Evolutionary conservation across 2,888 invertebrate genomes (phyloP).

Genomic region (Ophion ventricosus): DNA sequence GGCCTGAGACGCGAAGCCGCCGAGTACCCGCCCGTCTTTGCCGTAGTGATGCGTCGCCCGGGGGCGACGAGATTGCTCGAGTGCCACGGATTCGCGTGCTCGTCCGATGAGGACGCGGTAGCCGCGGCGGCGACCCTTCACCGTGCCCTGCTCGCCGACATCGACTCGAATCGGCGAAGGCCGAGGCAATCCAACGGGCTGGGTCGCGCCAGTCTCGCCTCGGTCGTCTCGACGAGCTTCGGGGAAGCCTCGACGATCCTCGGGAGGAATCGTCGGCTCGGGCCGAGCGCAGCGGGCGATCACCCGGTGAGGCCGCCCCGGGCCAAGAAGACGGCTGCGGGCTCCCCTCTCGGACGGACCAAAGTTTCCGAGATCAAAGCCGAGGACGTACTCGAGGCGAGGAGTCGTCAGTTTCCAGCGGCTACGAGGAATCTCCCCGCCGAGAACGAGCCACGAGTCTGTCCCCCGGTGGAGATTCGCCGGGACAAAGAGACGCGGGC

Average conservation of each 20-base stretch:
- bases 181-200: constrained; percentile 89
- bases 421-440: constrained; percentile 18
- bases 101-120: constrained; percentile 95
- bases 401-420: constrained; percentile 69
- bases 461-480: not conserved
- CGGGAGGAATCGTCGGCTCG: constrained; percentile 63
- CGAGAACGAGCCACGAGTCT: not conserved
- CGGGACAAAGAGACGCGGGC: too few relatives aligned
- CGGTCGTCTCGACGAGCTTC: constrained; percentile 77
- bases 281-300: not conserved
- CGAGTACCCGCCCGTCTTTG: constrained; percentile 93
- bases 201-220: constrained; percentile 90
- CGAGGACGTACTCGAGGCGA: constrained; percentile 79
- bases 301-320: constrained; percentile 90
- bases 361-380: constrained; percentile 77
- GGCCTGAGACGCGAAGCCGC: constrained; percentile 79
- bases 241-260: constrained; percentile 60
- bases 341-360: constrained; percentile 83
- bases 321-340: constrained; percentile 88
- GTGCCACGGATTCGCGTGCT: constrained; percentile 96
- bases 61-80: constrained; percentile 92
- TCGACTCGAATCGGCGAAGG: constrained; percentile 84
- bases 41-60: constrained; percentile 93
- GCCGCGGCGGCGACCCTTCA: constrained; percentile 96
- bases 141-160: constrained; percentile 91